A percentile compares a stretch with the other conserved stretches of the same genome.
These are phyloP conservation scores for Mus musculus DNA, from an alignment of 2,113 vertebrate species.

Conservation along the genomic window GRCm39 chr9:104507001-104507500, in stretches of 20 bases:
- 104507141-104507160: not conserved
- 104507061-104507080: not conserved
- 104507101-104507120: not conserved
- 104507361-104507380: not conserved
- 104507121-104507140: not conserved
- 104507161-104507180: not conserved
- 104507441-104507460: too few species aligned
- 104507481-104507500: not conserved
- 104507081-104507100: not conserved
- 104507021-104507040: not conserved
- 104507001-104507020: not conserved
- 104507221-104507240: not conserved
- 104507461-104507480: not conserved
- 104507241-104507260: not conserved
- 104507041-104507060: not conserved
- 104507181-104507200: not conserved
- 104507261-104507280: not conserved
- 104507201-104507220: not conserved
- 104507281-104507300: not conserved
- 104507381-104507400: too few species aligned
- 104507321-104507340: not conserved
- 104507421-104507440: not conserved
- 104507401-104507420: not conserved
- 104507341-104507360: not conserved
- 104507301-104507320: not conserved